phyloP scores from a whole-genome alignment of 23 tunicate genomes.

The Trididemnum clinides region DNA sequence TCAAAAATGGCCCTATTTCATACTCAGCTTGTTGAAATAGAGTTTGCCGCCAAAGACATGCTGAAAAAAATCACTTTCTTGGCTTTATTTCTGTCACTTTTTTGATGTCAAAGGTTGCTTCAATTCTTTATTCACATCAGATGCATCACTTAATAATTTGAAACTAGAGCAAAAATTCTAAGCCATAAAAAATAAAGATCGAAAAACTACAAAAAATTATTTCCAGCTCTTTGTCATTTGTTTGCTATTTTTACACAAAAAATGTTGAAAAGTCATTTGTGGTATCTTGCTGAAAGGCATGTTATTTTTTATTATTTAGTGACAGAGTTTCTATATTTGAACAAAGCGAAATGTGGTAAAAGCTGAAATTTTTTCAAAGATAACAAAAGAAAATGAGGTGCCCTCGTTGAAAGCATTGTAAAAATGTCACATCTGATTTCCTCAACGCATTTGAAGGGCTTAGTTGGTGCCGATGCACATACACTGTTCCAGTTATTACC shows the following conservation, averaged over 20 bases:
- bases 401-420: not conserved
- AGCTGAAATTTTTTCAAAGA: not conserved
- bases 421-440: not conserved
- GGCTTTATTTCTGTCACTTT: constrained; percentile 24
- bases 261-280: constrained; percentile 3
- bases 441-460: constrained; percentile 6
- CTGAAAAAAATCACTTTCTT: not conserved
- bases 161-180: not conserved
- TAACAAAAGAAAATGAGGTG: not conserved
- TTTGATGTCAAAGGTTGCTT: constrained; percentile 24
- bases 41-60: not conserved
- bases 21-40: not conserved
- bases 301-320: constrained; percentile 1
- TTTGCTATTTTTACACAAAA: constrained; percentile 12
- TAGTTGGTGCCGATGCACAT: constrained; percentile 1
- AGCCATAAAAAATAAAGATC: not conserved
- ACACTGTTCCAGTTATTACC: not conserved
- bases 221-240: not conserved
- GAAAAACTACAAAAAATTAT: not conserved
- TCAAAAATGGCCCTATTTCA: constrained; percentile 16
- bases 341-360: not conserved
- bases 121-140: not conserved
- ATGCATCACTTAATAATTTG: not conserved
- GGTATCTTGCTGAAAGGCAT: constrained; percentile 26
- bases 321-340: not conserved